These are phyloP conservation scores for Rhegmatorhina hoffmannsi DNA, from an alignment of 2,113 vertebrate genomes.

Conservation along the genomic window DNA sequence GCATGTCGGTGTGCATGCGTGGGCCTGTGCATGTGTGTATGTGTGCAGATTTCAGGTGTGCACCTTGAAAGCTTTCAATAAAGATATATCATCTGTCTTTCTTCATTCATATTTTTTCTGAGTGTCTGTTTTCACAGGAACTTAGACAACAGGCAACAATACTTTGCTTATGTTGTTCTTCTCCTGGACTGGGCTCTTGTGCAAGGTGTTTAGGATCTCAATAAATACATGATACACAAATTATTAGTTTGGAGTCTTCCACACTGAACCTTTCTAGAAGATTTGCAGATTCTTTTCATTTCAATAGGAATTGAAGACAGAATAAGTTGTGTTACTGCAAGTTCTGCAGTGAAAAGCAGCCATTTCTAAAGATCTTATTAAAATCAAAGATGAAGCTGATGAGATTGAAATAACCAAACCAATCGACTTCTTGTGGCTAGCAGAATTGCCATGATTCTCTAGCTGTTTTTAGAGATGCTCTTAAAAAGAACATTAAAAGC, in stretches of 20 bases:
- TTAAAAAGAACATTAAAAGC: slow-evolving; percentile 43
- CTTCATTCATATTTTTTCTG: too few species aligned
- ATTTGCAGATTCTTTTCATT: background rate
- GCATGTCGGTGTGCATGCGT: too few species aligned
- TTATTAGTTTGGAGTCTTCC: background rate
- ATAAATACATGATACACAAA: background rate
- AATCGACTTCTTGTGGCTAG: background rate
- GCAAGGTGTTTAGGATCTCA: background rate
- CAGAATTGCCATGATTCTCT: background rate
- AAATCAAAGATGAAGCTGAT: background rate
- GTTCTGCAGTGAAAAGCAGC: background rate
- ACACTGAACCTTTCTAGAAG: background rate
- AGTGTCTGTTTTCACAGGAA: too few species aligned
- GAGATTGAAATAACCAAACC: background rate
- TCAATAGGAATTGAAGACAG: background rate
- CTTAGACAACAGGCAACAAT: too few species aligned
- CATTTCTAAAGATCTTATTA: slow-evolving; percentile 13
- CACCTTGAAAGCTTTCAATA: too few species aligned
- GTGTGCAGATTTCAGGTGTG: too few species aligned
- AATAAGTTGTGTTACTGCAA: background rate
- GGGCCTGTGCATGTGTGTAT: too few species aligned
- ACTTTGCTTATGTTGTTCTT: background rate
- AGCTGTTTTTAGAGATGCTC: background rate
- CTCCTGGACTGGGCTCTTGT: background rate
- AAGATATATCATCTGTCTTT: too few species aligned